A percentile compares a stretch with the other conserved stretches of the same genome.
Conservation (phyloP, 2,797 vertebrate species). For the Lagocephalus sceleratus region DNA sequence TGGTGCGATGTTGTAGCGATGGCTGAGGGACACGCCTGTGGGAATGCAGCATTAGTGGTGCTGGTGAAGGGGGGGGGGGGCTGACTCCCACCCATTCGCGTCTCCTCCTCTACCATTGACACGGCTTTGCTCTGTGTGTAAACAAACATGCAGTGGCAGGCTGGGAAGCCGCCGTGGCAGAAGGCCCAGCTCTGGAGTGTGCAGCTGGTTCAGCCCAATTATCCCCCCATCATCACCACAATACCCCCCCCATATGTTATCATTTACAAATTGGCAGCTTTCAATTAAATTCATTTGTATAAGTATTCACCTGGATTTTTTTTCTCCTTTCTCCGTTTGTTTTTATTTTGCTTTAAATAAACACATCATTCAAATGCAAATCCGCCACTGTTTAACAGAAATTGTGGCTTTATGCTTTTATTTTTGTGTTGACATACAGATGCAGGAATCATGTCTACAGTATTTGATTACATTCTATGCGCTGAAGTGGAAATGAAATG, state of each 20-base stretch:
- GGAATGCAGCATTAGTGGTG: constrained; percentile 68
- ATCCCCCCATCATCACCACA: constrained; percentile 43
- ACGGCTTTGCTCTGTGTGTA: constrained; percentile 63
- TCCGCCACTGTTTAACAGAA: constrained; percentile 8
- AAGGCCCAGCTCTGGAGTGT: constrained; percentile 56
- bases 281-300: constrained; percentile 35
- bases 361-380: constrained; percentile 12
- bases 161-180: constrained; percentile 70
- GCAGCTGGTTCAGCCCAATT: constrained; percentile 60
- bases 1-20: constrained; percentile 49
- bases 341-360: constrained; percentile 7
- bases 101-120: constrained; percentile 54
- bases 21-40: constrained; percentile 60
- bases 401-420: constrained; percentile 17
- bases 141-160: constrained; percentile 70
- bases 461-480: constrained; percentile 14
- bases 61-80: not conserved
- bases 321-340: no score
- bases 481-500: constrained; percentile 28
- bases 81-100: constrained; percentile 42
- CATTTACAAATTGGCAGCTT: constrained; percentile 46
- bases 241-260: constrained; percentile 43
- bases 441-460: constrained; percentile 12
- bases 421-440: not conserved
- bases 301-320: not conserved